Evolutionary conservation across 2,113 vertebrate species (phyloP).

Genomic region (Podiceps cristatus): DNA sequence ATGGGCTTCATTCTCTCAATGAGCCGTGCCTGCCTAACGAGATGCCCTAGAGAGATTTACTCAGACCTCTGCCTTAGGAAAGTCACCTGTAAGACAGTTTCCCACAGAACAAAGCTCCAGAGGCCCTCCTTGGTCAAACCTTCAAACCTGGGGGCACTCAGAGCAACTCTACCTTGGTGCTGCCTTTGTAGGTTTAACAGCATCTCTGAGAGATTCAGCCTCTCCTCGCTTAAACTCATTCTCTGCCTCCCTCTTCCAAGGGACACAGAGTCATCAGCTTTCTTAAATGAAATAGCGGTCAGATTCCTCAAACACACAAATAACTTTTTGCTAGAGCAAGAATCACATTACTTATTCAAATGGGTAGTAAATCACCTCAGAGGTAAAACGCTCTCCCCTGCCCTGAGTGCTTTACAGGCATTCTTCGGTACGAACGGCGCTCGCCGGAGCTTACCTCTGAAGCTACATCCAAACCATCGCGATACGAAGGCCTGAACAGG

Average conservation of each 20-base stretch:
- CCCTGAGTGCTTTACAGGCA: too few species aligned
- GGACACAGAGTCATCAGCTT: background rate
- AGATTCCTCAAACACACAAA: background rate
- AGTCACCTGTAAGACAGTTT: background rate
- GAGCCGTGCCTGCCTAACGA: background rate
- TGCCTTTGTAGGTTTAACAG: background rate
- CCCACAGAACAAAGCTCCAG: background rate
- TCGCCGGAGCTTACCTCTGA: accelerated
- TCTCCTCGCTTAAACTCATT: background rate
- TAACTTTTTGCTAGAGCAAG: background rate
- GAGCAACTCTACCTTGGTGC: background rate
- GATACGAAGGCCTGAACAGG: background rate
- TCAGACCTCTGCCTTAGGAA: background rate
- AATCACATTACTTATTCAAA: background rate
- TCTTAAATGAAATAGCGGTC: background rate
- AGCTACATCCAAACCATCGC: background rate
- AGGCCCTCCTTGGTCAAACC: background rate
- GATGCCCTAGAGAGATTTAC: background rate
- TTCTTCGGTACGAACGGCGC: background rate
- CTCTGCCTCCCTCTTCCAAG: background rate
- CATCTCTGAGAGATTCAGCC: background rate
- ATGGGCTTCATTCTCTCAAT: background rate
- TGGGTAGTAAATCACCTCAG: background rate
- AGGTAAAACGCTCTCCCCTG: background rate
- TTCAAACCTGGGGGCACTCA: background rate